Conservation (phyloP, 1,140 invertebrate genomes). For the Drosophila tropicalis region DNA sequence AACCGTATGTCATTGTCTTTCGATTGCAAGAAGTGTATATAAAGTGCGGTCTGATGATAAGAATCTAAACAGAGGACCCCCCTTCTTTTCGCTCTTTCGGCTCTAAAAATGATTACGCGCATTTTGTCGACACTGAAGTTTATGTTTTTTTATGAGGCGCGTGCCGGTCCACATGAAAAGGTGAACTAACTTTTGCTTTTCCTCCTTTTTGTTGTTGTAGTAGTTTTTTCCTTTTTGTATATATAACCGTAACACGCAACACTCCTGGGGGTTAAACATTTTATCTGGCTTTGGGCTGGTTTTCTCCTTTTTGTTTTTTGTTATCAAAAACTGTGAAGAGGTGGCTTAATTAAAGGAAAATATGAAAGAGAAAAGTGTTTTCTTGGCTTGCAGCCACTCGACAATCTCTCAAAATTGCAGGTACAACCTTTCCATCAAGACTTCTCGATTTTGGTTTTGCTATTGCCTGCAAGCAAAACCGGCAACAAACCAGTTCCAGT, state of each 20-base stretch:
- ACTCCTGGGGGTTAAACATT: conserved; percentile 53
- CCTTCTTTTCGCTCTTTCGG: conserved; percentile 22
- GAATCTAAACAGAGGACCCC: not conserved
- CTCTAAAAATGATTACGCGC: conserved; percentile 63
- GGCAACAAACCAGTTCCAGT: conserved; percentile 2
- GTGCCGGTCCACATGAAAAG: conserved; percentile 59
- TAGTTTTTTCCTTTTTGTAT: conserved; percentile 19
- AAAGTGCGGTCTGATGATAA: not conserved
- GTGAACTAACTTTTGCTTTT: conserved; percentile 43
- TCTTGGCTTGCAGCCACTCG: not conserved
- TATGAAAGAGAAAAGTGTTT: not conserved
- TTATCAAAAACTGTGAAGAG: conserved; percentile 53
- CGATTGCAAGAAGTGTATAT: not conserved
- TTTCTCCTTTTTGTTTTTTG: too few relatives aligned
- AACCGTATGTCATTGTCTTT: too few relatives aligned
- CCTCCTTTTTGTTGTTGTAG: not conserved
- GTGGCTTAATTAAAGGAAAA: conserved; percentile 1
- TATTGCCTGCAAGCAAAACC: too few relatives aligned
- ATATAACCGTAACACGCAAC: conserved; percentile 59
- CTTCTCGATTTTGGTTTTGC: not conserved
- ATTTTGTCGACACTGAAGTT: conserved; percentile 80
- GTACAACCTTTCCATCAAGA: conserved; percentile 13
- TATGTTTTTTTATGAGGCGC: conserved; percentile 73
- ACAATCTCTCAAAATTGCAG: conserved; percentile 13
- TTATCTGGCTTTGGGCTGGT: conserved; percentile 28